phyloP scores from a whole-genome alignment of 1,140 invertebrate species.

The Anoplolepis gracilipes region DNA sequence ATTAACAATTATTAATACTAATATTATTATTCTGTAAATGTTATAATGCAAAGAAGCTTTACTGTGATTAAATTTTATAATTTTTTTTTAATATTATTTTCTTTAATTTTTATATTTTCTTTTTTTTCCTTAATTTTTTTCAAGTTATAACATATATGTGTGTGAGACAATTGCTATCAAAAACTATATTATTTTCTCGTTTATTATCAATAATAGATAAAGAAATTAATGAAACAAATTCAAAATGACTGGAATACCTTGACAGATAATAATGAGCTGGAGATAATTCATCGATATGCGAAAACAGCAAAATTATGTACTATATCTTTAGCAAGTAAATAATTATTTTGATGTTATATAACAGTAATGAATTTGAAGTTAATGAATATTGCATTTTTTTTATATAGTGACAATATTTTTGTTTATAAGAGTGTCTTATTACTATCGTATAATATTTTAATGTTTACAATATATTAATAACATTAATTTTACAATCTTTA shows the following conservation, averaged over 20 bases:
- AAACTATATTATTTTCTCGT: constrained; percentile 10
- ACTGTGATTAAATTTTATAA: not conserved
- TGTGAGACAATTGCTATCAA: not conserved
- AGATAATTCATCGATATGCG: constrained; percentile 13
- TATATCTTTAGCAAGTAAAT: constrained; percentile 21
- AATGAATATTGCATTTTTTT: not conserved
- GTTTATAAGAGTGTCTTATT: not conserved
- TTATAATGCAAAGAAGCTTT: not conserved
- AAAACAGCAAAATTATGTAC: not conserved
- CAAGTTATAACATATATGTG: too few species aligned
- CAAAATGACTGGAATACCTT: constrained; percentile 16
- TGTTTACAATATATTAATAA: too few species aligned
- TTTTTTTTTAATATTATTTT: not conserved
- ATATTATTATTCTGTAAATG: not conserved
- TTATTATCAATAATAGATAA: constrained; percentile 25
- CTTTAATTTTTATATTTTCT: not conserved
- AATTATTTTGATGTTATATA: not conserved
- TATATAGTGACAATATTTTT: not conserved
- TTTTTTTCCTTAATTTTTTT: not conserved
- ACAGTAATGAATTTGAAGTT: not conserved
- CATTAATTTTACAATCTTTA: too few species aligned
- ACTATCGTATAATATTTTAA: too few species aligned
- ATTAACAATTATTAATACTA: not conserved
- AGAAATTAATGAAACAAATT: not conserved
- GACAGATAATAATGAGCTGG: constrained; percentile 9